Percentiles rank a stretch among this genome's conserved stretches.
Conservation (phyloP, 2,797 vertebrate species). For the Thripadectes ignobilis region DNA sequence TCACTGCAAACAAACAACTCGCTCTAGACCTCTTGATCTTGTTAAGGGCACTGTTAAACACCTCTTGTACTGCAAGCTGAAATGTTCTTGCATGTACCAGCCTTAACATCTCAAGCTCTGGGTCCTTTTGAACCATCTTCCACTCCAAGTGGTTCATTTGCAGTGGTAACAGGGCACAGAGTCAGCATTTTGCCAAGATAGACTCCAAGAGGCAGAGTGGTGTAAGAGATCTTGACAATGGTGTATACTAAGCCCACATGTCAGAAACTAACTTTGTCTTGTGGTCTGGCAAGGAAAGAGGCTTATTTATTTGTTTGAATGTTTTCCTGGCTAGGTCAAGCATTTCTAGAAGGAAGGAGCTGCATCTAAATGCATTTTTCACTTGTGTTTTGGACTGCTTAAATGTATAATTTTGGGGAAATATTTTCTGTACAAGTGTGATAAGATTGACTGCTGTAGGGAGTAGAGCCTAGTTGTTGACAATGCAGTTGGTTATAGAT, state of each 20-base stretch:
- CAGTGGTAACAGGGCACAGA: neutral
- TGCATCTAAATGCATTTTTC: neutral
- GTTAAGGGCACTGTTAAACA: neutral
- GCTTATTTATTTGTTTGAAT: neutral
- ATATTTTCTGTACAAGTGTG: neutral
- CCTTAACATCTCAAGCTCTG: neutral
- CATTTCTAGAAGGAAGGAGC: neutral
- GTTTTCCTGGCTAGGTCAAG: neutral
- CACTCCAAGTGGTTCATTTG: neutral
- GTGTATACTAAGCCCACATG: accelerated
- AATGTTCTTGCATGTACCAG: neutral
- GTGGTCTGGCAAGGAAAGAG: neutral
- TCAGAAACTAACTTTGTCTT: neutral
- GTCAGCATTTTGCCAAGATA: neutral
- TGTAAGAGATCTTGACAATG: neutral
- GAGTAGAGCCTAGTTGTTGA: neutral
- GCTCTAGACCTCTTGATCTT: neutral
- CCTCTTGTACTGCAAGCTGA: neutral
- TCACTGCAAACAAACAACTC: neutral
- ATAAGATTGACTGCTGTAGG: neutral
- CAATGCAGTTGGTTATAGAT: neutral
- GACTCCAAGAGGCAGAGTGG: neutral
- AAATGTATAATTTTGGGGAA: neutral
- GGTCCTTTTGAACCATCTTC: neutral
- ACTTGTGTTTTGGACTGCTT: neutral